A percentile compares a stretch with the other conserved stretches of the same genome.
Conservation (phyloP, 2,888 invertebrate species). For the Cataglyphis cursor region DNA sequence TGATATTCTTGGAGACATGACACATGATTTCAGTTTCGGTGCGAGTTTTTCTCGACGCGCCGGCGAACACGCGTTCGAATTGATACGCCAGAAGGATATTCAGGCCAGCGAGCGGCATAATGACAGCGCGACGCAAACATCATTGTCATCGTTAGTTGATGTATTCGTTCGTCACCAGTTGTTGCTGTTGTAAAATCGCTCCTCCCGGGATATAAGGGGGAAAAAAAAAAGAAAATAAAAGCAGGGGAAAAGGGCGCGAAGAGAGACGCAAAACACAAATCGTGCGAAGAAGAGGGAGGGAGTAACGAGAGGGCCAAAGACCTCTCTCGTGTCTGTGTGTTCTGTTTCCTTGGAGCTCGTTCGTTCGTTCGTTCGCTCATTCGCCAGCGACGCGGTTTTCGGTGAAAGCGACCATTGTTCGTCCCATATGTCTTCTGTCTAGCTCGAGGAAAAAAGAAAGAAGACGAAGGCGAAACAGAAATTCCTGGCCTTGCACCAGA, state of each 20-base stretch:
- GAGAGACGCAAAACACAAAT: constrained; percentile 18
- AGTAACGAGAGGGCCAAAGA: constrained; percentile 63
- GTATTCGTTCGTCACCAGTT: constrained; percentile 13
- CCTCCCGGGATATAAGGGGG: constrained; percentile 1
- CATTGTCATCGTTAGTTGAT: background rate
- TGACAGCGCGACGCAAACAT: constrained; percentile 63
- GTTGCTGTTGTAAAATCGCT: constrained; percentile 17
- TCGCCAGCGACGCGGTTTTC: constrained; percentile 62
- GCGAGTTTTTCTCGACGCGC: background rate
- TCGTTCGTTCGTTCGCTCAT: constrained; percentile 3
- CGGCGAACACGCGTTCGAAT: background rate
- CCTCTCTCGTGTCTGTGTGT: constrained; percentile 46
- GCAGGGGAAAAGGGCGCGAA: background rate
- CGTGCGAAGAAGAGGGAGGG: constrained; percentile 32
- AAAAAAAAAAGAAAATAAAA: background rate
- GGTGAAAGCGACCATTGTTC: constrained; percentile 73
- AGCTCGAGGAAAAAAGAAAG: constrained; percentile 32
- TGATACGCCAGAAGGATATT: constrained; percentile 79
- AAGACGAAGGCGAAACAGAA: background rate
- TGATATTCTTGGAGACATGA: background rate
- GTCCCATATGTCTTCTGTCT: constrained; percentile 21
- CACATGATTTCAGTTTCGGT: constrained; percentile 1
- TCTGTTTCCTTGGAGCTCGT: constrained; percentile 1
- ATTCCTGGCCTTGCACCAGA: constrained; percentile 34
- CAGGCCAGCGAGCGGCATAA: constrained; percentile 80